Base-by-base conservation (phyloP, 1,140 invertebrate species). In the Pogonognathellus flavescens region DNA sequence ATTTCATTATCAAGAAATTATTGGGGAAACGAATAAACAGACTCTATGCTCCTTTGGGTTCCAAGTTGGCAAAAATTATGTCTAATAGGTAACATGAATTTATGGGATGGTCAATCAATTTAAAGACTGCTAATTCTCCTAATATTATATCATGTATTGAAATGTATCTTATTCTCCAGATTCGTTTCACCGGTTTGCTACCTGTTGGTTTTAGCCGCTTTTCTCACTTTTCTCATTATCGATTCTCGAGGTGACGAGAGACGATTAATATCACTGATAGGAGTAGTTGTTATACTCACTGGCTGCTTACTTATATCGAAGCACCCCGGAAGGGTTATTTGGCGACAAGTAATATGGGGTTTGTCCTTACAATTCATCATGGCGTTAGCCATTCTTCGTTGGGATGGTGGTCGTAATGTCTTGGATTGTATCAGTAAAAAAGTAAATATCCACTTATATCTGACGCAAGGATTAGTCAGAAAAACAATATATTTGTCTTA, bases 371-470 rank as follows among this genome's bases (percentile, higher is more conserved):
- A 99, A 92, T 96, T 98, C 89, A 70, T 94, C 0, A 94, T 99
- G 85, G 98, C 96, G 0, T 88, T 99, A 0, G 87, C 98, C 2
- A 96, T 97, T 82, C 94, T 99, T 76, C 93, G 96, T 87, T 98
- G 96, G 94, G 89, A 93, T 0, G 91, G 94, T 55, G 97, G 98
- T 0, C 92, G 95, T 72, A 89, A 91, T 0, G 93, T 96, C 18
- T 95, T 99, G 84, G 90, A 94, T 86, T 98, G 96, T 89, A 90
- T 97, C 57, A 95, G 96, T 1, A 91, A 95, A 85, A 95, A 95
- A 91, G 93, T 95, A 13, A 62, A 41, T 70, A 22, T 60, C 25
- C 25, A 31, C 11, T 18, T 70, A n/a, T n/a, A n/a, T n/a, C n/a
- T n/a, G n/a, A n/a, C n/a, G n/a, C n/a, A n/a, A n/a, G 14, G 49